These are phyloP conservation scores for Orius insidiosus DNA, from an alignment of 1,140 invertebrate genomes.

Conservation along the genomic window DNA sequence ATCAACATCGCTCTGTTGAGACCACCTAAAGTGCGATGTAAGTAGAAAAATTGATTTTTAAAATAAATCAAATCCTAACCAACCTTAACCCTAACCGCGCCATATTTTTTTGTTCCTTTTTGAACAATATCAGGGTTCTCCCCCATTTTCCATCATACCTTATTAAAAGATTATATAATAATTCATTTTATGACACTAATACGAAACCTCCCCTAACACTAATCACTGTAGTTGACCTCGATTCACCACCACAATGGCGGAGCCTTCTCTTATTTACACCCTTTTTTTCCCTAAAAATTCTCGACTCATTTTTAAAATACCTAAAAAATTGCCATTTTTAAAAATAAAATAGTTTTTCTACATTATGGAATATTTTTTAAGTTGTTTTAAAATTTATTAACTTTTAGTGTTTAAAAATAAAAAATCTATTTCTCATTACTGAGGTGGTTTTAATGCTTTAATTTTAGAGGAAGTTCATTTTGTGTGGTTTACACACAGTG, in stretches of 20 bases:
- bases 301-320: neutral
- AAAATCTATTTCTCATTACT: too few species aligned
- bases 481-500: too few species aligned
- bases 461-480: too few species aligned
- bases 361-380: constrained; percentile 2
- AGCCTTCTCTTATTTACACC: constrained; percentile 3
- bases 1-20: too few species aligned
- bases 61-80: neutral
- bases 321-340: neutral
- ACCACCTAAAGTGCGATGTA: too few species aligned
- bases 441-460: too few species aligned
- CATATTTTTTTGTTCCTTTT: too few species aligned
- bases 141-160: too few species aligned
- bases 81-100: neutral
- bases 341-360: neutral
- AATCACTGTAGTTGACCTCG: constrained; percentile 4
- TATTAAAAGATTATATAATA: too few species aligned
- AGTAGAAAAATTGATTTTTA: neutral
- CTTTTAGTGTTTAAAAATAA: neutral
- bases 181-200: neutral
- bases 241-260: constrained; percentile 8
- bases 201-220: neutral
- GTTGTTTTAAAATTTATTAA: neutral
- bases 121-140: too few species aligned
- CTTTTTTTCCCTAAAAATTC: neutral